phyloP scores from a whole-genome alignment of 2,888 invertebrate species.

The Troides helena region DNA sequence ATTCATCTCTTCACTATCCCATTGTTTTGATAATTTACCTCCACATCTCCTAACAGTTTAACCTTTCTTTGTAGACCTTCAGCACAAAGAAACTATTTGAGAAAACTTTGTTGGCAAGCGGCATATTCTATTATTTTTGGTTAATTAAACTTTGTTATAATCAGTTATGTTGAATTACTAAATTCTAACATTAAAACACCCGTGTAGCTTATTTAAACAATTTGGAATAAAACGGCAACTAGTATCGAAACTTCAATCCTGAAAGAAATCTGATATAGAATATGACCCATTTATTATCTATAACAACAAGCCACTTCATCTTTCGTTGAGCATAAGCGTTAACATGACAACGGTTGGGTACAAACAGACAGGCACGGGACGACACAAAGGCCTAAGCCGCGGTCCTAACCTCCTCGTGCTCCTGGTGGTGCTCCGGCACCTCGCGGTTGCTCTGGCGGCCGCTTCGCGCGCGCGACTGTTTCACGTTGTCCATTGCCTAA shows the following conservation, averaged over 20 bases:
- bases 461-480: conserved; percentile 91
- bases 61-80: too few relatives aligned
- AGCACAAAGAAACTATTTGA: too few relatives aligned
- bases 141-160: too few relatives aligned
- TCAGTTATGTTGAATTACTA: too few relatives aligned
- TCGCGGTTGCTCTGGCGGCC: conserved; percentile 86
- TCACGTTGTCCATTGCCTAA: conserved; percentile 94
- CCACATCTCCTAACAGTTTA: too few relatives aligned
- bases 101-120: too few relatives aligned
- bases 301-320: conserved; percentile 8
- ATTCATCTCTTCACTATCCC: too few relatives aligned
- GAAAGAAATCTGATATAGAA: not conserved
- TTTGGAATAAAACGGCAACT: too few relatives aligned
- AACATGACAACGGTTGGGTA: conserved; percentile 24
- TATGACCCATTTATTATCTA: not conserved
- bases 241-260: not conserved
- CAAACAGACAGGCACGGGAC: conserved; percentile 33
- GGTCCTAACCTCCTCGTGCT: conserved; percentile 90
- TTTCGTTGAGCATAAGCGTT: conserved; percentile 10
- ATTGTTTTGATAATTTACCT: too few relatives aligned
- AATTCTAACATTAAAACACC: too few relatives aligned
- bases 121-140: too few relatives aligned
- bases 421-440: conserved; percentile 84
- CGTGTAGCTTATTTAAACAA: too few relatives aligned
- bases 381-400: conserved; percentile 40